Evolutionary conservation across 2,113 vertebrate genomes (phyloP).

Genomic region (Cynocephalus volans): DNA sequence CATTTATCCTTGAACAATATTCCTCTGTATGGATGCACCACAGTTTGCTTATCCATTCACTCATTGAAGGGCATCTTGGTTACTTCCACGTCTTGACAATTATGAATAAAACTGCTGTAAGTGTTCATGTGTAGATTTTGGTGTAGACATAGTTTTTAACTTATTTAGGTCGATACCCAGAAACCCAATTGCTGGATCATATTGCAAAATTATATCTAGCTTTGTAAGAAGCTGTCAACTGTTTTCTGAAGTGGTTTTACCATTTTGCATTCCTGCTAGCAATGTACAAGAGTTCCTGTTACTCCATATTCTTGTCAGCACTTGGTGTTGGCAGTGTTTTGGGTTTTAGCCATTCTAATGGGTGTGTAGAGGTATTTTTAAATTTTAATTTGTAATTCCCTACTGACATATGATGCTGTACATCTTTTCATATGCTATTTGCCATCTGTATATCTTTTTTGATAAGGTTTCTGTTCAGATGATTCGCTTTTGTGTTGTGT

Average conservation of each 20-base stretch:
- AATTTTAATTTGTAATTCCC: neutral
- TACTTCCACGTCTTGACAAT: neutral
- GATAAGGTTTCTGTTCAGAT: neutral
- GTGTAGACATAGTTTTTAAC: neutral
- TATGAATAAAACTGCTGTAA: neutral
- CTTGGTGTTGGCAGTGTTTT: neutral
- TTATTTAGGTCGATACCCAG: neutral
- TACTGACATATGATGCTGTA: neutral
- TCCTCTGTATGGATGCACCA: neutral
- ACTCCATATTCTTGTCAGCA: neutral
- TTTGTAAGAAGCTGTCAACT: neutral
- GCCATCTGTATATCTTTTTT: neutral
- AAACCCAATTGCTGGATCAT: neutral
- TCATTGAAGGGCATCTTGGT: neutral
- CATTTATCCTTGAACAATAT: neutral
- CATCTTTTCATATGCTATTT: neutral
- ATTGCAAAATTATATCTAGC: neutral
- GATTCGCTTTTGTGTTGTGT: neutral
- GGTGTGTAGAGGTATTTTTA: neutral
- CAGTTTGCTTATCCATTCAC: neutral
- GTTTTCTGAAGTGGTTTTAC: neutral
- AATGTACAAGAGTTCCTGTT: neutral
- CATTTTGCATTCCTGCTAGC: neutral
- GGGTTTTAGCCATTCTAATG: conserved; percentile 1
- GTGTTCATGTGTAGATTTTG: neutral